phyloP scores from a whole-genome alignment of 2,797 vertebrate species.

The Gymnothorax javanicus region DNA sequence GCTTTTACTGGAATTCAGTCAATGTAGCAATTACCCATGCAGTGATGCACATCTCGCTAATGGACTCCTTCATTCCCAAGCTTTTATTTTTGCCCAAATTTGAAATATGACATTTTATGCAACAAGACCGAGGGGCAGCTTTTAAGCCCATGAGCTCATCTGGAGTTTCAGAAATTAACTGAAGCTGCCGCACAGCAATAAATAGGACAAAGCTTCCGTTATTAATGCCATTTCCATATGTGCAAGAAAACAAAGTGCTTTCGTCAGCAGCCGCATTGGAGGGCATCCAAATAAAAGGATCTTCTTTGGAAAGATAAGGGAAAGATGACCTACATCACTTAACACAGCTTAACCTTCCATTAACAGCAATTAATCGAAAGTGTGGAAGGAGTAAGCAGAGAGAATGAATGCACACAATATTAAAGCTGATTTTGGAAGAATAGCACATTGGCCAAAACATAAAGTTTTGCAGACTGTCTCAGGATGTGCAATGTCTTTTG shows the following conservation, averaged over 20 bases:
- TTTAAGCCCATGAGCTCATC: conserved; percentile 46
- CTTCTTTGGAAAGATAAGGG: conserved; percentile 10
- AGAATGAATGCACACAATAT: not conserved
- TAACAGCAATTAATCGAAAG: not conserved
- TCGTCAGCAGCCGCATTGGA: conserved; percentile 35
- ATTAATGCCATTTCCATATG: conserved; percentile 5
- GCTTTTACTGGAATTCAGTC: conserved; percentile 58
- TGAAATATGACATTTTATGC: conserved; percentile 48
- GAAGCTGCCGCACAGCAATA: conserved; percentile 38
- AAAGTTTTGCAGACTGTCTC: not conserved
- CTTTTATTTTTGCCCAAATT: conserved; percentile 60
- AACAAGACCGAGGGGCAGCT: conserved; percentile 32
- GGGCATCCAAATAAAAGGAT: conserved; percentile 26
- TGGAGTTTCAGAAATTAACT: conserved; percentile 54
- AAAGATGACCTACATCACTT: conserved; percentile 2
- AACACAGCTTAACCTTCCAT: not conserved
- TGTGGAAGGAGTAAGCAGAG: not conserved
- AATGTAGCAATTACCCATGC: conserved; percentile 69
- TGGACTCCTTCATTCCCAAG: conserved; percentile 58
- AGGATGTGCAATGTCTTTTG: not conserved
- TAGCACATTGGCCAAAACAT: not conserved
- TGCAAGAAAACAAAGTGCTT: conserved; percentile 37
- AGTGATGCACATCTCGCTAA: conserved; percentile 63
- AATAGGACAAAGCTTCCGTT: not conserved
- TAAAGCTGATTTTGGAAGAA: not conserved